Conservation (phyloP, 2,888 invertebrate genomes). For the Chorisops tibialis region DNA sequence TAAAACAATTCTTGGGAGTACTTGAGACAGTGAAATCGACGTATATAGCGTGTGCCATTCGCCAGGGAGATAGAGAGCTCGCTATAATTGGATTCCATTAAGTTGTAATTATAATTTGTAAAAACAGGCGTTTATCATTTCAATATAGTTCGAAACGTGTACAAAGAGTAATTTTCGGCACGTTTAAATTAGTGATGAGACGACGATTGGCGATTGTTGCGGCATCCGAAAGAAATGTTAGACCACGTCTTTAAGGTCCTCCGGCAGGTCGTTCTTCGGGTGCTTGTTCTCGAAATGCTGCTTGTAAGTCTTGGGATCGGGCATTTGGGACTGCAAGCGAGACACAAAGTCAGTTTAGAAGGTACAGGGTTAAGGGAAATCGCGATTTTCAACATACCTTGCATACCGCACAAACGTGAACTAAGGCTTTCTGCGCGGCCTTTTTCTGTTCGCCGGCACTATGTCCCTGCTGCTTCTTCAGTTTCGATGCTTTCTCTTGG, state of each 20-base stretch:
- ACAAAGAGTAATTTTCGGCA: not conserved
- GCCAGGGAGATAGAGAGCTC: no score
- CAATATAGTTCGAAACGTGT: not conserved
- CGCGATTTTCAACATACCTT: slow-evolving; percentile 60
- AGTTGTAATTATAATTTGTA: slow-evolving; percentile 7
- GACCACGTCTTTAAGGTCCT: slow-evolving; percentile 65
- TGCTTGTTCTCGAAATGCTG: slow-evolving; percentile 99
- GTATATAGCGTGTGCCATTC: no score
- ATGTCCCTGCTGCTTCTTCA: slow-evolving; percentile 86
- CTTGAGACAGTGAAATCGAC: no score
- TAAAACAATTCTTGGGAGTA: slow-evolving; percentile 4
- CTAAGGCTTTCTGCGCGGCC: slow-evolving; percentile 88
- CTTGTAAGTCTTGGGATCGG: slow-evolving; percentile 98
- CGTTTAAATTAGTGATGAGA: not conserved
- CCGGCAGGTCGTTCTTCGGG: slow-evolving; percentile 91
- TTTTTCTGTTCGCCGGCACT: slow-evolving; percentile 59
- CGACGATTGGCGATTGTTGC: slow-evolving; percentile 4
- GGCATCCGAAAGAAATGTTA: not conserved
- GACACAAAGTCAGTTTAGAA: no score
- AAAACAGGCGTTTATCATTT: slow-evolving; percentile 3
- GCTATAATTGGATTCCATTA: not conserved
- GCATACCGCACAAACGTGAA: slow-evolving; percentile 86
- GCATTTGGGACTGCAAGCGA: slow-evolving; percentile 91
- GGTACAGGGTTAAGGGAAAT: not conserved
- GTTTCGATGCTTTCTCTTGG: slow-evolving; percentile 80